phyloP scores from a whole-genome alignment of 2,888 invertebrate genomes.

The Lucinisca nassula region DNA sequence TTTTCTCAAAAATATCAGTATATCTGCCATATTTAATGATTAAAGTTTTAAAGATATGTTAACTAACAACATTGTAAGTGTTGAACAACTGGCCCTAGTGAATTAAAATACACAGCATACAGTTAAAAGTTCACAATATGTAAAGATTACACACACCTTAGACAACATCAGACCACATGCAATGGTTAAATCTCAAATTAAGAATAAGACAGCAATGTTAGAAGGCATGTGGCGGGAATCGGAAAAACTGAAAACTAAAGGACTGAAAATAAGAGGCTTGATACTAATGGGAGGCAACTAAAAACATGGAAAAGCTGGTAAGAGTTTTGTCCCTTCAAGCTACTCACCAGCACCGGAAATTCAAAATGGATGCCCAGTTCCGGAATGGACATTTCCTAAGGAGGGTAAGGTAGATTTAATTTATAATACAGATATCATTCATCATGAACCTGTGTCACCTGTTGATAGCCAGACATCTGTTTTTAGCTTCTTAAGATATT shows the following conservation, averaged over 20 bases:
- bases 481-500: too few relatives aligned
- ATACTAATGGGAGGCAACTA: constrained; percentile 48
- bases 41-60: too few relatives aligned
- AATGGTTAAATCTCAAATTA: background rate
- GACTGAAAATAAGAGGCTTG: background rate
- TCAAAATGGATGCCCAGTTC: constrained; percentile 75
- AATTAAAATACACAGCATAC: background rate
- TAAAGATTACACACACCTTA: background rate
- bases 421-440: too few relatives aligned
- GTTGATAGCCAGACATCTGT: too few relatives aligned
- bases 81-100: too few relatives aligned
- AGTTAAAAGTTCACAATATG: background rate
- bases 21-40: too few relatives aligned
- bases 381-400: constrained; percentile 73
- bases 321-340: constrained; percentile 46
- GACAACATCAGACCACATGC: background rate
- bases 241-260: background rate
- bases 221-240: background rate
- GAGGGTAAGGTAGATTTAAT: constrained; percentile 23
- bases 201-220: background rate
- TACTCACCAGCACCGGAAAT: constrained; percentile 76
- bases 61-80: too few relatives aligned
- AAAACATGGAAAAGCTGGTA: constrained; percentile 55
- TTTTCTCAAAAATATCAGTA: too few relatives aligned
- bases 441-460: too few relatives aligned